A percentile compares a stretch with the other conserved stretches of the same genome.
Evolutionary conservation across 2,113 vertebrate species (phyloP).

Genomic region (Trochalopteron elliotii): DNA sequence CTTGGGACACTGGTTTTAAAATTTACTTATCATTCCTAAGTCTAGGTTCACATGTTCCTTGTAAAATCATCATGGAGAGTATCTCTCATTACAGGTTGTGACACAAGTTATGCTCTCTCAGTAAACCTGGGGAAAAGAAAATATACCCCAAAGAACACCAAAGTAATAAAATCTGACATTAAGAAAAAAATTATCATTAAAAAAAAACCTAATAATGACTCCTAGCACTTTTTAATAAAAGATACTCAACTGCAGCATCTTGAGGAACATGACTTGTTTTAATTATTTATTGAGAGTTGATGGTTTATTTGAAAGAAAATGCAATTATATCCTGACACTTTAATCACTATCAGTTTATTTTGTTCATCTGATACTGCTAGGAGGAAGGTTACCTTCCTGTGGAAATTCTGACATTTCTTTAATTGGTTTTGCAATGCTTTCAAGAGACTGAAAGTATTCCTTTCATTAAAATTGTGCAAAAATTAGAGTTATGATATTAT

Average conservation of each 20-base stretch:
- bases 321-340: slow-evolving; percentile 65
- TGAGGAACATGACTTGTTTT: slow-evolving; percentile 59
- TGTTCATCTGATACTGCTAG: slow-evolving; percentile 53
- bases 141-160: slow-evolving; percentile 21
- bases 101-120: background rate
- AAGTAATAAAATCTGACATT: slow-evolving; percentile 60
- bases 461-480: slow-evolving; percentile 42
- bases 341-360: slow-evolving; percentile 67
- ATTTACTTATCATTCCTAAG: slow-evolving; percentile 10
- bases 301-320: slow-evolving; percentile 68
- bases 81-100: background rate
- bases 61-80: slow-evolving; percentile 5
- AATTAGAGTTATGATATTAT: slow-evolving; percentile 25
- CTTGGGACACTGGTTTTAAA: background rate
- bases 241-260: slow-evolving; percentile 45
- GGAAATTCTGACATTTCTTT: slow-evolving; percentile 58
- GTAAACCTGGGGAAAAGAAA: slow-evolving; percentile 32
- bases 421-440: slow-evolving; percentile 50
- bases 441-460: slow-evolving; percentile 30
- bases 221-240: slow-evolving; percentile 65
- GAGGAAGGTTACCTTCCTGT: slow-evolving; percentile 51
- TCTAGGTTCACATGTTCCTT: slow-evolving; percentile 6
- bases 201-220: slow-evolving; percentile 57
- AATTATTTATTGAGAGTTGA: slow-evolving; percentile 70
- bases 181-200: slow-evolving; percentile 43